Evolutionary conservation across 2,797 vertebrate species (phyloP).

Genomic region (Micropoecilia bifurca): DNA sequence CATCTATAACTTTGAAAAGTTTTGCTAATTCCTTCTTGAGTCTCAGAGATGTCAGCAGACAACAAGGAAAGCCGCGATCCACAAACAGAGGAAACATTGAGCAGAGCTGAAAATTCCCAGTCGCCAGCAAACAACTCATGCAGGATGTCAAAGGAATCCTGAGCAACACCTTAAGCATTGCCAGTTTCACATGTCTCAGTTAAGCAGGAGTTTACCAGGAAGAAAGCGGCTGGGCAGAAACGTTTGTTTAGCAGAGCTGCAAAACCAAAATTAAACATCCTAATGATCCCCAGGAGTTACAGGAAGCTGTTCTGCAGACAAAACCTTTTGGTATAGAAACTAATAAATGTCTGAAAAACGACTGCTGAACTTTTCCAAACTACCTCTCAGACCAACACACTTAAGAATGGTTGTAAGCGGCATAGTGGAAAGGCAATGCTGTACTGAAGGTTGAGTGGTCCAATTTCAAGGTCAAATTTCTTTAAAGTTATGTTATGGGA

Average conservation of each 20-base stretch:
- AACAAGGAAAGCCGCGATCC: neutral
- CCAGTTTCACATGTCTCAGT: neutral
- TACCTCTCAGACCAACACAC: too few relatives aligned
- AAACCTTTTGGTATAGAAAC: neutral
- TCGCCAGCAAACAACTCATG: neutral
- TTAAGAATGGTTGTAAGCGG: too few relatives aligned
- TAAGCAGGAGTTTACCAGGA: neutral
- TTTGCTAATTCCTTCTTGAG: neutral
- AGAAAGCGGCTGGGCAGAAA: neutral
- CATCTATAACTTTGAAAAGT: neutral
- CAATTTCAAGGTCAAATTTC: too few relatives aligned
- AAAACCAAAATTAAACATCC: neutral
- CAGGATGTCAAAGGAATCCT: neutral
- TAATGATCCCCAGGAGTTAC: neutral
- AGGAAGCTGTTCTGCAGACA: neutral
- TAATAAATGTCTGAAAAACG: neutral
- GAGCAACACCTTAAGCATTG: neutral
- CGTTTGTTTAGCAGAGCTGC: neutral
- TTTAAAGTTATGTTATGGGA: too few relatives aligned
- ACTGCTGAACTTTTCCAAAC: too few relatives aligned
- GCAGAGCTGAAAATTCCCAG: neutral
- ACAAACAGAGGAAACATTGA: neutral
- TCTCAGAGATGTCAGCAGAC: neutral
- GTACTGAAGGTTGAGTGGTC: too few relatives aligned
- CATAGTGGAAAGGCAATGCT: neutral